Evolutionary conservation across 1,140 invertebrate genomes (phyloP).

Genomic region (Saccostrea cuccullata): DNA sequence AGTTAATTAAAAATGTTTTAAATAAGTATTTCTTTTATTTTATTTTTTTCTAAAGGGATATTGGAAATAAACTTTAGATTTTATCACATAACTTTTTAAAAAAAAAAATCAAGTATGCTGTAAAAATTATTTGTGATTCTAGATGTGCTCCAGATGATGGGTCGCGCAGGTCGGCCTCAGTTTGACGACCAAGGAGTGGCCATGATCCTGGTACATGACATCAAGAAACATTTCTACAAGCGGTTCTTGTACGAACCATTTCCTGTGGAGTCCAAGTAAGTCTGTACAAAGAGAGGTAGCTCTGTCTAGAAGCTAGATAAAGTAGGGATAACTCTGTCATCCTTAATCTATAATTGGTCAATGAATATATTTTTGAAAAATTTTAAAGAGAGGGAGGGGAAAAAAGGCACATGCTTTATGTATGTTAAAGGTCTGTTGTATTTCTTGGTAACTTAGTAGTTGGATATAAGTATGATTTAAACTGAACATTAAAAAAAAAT

Average conservation of each 20-base stretch:
- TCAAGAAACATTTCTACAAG: conserved; percentile 99
- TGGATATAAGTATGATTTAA: too few species aligned
- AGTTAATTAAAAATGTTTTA: too few species aligned
- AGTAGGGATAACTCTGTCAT: background rate
- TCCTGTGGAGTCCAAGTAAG: conserved; percentile 93
- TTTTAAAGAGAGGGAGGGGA: too few species aligned
- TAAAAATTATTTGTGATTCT: background rate
- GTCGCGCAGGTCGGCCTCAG: conserved; percentile 96
- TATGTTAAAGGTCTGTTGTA: too few species aligned
- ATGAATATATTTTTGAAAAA: background rate
- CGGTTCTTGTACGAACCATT: conserved; percentile 99
- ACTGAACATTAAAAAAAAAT: too few species aligned
- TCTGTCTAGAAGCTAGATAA: background rate
- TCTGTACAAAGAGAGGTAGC: conserved; percentile 17
- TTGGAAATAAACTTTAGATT: too few species aligned
- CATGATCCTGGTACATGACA: conserved; percentile 97
- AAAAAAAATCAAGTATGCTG: too few species aligned
- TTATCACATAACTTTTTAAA: too few species aligned
- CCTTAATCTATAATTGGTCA: background rate
- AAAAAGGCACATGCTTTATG: background rate
- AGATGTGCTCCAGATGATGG: conserved; percentile 98
- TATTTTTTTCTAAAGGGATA: too few species aligned
- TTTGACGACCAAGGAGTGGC: conserved; percentile 97
- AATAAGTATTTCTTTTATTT: too few species aligned
- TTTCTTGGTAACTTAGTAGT: too few species aligned